Evolutionary conservation across 2,113 vertebrate species (phyloP).

Genomic region (Pangasianodon hypophthalmus): DNA sequence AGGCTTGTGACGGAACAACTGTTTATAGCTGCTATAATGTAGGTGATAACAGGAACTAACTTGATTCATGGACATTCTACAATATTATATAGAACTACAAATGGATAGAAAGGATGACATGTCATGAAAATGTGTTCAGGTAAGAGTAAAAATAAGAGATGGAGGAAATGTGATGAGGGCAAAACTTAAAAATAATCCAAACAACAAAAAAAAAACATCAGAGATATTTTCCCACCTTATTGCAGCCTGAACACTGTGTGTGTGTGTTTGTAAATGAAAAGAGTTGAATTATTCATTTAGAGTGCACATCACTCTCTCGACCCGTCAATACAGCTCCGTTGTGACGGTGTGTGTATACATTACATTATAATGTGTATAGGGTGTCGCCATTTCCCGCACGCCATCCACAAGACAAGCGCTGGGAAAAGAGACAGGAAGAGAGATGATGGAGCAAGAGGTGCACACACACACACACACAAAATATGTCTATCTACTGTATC

Average conservation of each 20-base stretch:
- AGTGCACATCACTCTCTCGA: slow-evolving; percentile 64
- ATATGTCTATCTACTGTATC: slow-evolving; percentile 47
- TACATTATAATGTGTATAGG: slow-evolving; percentile 74
- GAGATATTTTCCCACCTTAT: background rate
- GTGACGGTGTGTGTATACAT: slow-evolving; percentile 69
- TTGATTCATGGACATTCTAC: background rate
- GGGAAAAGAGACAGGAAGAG: slow-evolving; percentile 61
- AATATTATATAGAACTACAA: background rate
- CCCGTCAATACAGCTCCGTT: slow-evolving; percentile 71
- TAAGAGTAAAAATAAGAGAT: background rate
- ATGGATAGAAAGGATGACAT: background rate
- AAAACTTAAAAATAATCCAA: background rate
- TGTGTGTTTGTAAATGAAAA: slow-evolving; percentile 44
- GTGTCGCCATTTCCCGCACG: slow-evolving; percentile 73
- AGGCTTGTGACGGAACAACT: background rate
- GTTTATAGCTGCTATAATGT: background rate
- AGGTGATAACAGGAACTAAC: background rate
- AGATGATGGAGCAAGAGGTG: slow-evolving; percentile 19
- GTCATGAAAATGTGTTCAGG: background rate
- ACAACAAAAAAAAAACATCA: background rate
- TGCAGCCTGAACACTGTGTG: background rate
- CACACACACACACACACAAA: slow-evolving; percentile 5
- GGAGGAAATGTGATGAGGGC: background rate
- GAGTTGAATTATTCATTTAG: slow-evolving; percentile 73
- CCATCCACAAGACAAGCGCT: slow-evolving; percentile 51